A percentile compares a stretch with the other conserved stretches of the same genome.
These are phyloP conservation scores for Cephus pygmeus DNA, from an alignment of 2,888 invertebrate species.

Conservation along the genomic window DNA sequence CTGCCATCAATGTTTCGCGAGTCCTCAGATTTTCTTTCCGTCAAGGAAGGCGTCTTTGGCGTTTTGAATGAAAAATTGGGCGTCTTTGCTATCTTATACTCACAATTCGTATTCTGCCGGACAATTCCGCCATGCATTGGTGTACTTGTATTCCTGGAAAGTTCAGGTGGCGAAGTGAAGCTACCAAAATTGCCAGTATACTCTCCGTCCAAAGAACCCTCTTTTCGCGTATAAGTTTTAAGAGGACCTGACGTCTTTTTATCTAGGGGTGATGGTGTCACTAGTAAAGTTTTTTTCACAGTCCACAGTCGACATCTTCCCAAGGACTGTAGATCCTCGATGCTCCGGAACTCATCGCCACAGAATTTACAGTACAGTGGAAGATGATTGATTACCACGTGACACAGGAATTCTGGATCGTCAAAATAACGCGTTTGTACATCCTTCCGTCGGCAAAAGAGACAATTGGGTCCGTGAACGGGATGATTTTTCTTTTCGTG, in stretches of 20 bases:
- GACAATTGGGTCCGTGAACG: slow-evolving; percentile 42
- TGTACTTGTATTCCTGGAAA: slow-evolving; percentile 54
- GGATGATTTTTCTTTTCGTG: slow-evolving; percentile 51
- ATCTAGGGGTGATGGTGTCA: background rate
- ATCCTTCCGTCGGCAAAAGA: slow-evolving; percentile 43
- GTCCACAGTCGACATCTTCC: slow-evolving; percentile 9
- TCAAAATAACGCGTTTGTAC: slow-evolving; percentile 40
- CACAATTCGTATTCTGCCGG: slow-evolving; percentile 25
- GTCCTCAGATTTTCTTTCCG: background rate
- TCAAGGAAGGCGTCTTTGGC: slow-evolving; percentile 27
- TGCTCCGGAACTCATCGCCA: slow-evolving; percentile 40
- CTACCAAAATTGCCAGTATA: slow-evolving; percentile 31
- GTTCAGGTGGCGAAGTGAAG: slow-evolving; percentile 45
- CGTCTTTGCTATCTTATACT: slow-evolving; percentile 35
- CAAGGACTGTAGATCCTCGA: slow-evolving; percentile 36
- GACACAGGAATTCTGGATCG: slow-evolving; percentile 42
- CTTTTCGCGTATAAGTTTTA: background rate
- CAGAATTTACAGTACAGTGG: slow-evolving; percentile 52
- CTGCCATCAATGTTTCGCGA: slow-evolving; percentile 3
- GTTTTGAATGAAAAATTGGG: slow-evolving; percentile 46
- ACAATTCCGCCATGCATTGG: slow-evolving; percentile 43
- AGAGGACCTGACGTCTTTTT: background rate
- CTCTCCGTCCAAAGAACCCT: slow-evolving; percentile 25
- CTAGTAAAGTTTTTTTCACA: background rate
- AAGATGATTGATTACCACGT: slow-evolving; percentile 50